phyloP scores from a whole-genome alignment of 1,140 invertebrate genomes.

The Cyclargus thomasi region DNA sequence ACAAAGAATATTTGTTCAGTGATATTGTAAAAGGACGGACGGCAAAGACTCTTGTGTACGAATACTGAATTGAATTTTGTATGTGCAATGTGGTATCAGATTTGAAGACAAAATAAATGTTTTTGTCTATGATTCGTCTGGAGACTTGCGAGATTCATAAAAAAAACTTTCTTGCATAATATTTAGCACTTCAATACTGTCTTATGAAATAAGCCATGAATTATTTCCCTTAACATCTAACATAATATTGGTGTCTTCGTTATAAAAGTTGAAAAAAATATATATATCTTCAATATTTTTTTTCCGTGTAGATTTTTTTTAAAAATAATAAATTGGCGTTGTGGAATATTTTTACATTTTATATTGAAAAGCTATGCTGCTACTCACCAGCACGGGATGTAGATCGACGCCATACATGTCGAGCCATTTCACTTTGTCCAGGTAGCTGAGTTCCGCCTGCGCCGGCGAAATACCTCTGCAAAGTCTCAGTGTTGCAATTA shows the following conservation, averaged over 20 bases:
- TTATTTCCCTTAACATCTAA: no score
- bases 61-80: background rate
- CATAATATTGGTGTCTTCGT: no score
- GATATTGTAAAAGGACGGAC: slow-evolving; percentile 24
- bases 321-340: no score
- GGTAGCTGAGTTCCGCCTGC: slow-evolving; percentile 89
- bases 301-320: no score
- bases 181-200: no score
- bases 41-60: background rate
- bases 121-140: no score
- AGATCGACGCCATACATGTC: slow-evolving; percentile 98
- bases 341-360: no score
- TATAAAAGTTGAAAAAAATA: no score
- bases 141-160: no score
- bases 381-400: slow-evolving; percentile 77
- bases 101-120: background rate
- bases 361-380: background rate
- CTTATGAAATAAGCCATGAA: no score
- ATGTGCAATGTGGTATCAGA: background rate
- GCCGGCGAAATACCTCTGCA: slow-evolving; percentile 77
- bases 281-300: no score
- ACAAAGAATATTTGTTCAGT: slow-evolving; percentile 44
- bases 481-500: slow-evolving; percentile 24
- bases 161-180: no score
- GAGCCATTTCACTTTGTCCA: slow-evolving; percentile 96